Conservation (phyloP, 2,113 vertebrate species). For the Aptenodytes patagonicus region DNA sequence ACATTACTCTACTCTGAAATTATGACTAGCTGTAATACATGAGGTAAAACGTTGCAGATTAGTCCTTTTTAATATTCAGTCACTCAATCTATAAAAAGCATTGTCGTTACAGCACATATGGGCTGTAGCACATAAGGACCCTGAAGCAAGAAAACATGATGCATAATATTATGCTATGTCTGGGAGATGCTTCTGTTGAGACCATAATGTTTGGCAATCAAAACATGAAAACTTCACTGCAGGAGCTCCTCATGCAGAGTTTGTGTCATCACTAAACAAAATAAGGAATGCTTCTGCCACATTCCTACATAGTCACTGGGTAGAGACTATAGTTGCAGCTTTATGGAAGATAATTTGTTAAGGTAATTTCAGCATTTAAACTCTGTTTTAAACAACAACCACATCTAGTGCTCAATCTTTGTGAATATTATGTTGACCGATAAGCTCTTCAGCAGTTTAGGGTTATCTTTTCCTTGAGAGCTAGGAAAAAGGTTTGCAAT, state of each 20-base stretch:
- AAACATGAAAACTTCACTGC: not conserved
- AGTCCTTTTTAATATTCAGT: not conserved
- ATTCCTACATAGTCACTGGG: not conserved
- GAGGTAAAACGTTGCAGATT: not conserved
- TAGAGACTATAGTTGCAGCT: not conserved
- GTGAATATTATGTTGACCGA: not conserved
- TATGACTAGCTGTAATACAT: not conserved
- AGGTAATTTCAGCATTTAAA: not conserved
- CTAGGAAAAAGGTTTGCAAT: not conserved
- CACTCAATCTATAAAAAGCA: slow-evolving; percentile 21
- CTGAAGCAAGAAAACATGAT: not conserved
- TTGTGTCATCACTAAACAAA: not conserved
- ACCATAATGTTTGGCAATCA: not conserved
- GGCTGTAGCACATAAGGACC: not conserved
- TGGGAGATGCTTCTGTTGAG: not conserved
- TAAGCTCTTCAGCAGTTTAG: not conserved
- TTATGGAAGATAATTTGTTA: not conserved
- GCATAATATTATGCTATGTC: not conserved
- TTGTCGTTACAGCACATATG: slow-evolving; percentile 12
- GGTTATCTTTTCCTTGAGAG: not conserved
- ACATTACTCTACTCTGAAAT: not conserved
- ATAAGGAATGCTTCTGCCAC: not conserved
- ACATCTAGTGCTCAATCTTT: not conserved
- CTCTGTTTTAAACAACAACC: not conserved
- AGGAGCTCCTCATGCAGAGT: not conserved